Evolutionary conservation across 2,113 vertebrate species (phyloP), one percentile per base, ranked within the genome.

Genomic region (Forbesichthys agassizii): DNA sequence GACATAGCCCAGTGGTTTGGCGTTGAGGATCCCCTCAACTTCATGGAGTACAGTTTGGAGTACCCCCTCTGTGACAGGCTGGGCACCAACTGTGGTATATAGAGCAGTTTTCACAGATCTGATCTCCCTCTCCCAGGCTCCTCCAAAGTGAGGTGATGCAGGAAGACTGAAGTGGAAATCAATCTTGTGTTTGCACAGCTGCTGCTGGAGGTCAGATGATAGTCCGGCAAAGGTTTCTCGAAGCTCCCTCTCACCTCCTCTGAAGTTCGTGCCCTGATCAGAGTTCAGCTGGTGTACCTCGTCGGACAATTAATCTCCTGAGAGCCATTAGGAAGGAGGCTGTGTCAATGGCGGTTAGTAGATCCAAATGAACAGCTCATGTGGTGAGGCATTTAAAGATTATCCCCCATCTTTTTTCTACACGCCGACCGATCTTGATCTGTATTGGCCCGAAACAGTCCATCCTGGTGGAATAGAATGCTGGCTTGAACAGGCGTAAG

Each of bases 251-350:
- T 63, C 66, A 33, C 53, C 53, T 11, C 59, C 33, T 12, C 10
- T 10, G 49, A 74, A 68, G 11, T 74, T 68, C 1, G 51, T 74
- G 12, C 59, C 72, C 33, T 61, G 51, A 18, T 74, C 52, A 5
- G 58, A 63, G 27, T 61, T 46, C 12, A 68, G 13, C n/a, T 68
- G 66, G 52, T 11, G 52, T 49, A 27, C 53, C 60, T 33, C 60
- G 9, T 1, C 16, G 54, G 16, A 16, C 14, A 18, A 56, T 56
- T 1, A 56, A 56, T 5, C 54, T 4, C 0, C 14, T 1, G 2
- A 56, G 14, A 1, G 54, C 14, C 14, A 56, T 16, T 4, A 56
- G n/a, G 9, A 56, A 56, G 2, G 54, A 47, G 61, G 33, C 11
- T 1, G 67, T 49, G 66, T 68, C 54, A 9, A 56, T 16, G 9